A percentile compares a stretch with the other conserved stretches of the same genome.
phyloP scores from a whole-genome alignment of 1,140 invertebrate species.

The Cydia amplana region DNA sequence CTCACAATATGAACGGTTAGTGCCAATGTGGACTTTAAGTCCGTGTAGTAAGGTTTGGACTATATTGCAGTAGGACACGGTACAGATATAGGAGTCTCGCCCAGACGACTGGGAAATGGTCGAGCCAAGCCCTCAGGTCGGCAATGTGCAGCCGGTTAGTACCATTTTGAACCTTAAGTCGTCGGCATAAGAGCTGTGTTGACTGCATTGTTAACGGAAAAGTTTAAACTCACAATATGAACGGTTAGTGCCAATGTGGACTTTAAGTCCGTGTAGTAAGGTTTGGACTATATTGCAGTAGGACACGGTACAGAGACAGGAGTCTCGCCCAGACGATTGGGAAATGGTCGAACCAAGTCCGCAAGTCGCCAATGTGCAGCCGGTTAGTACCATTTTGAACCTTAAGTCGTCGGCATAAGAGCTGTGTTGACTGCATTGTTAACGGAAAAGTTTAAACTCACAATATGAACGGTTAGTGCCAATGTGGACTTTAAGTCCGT shows the following conservation, averaged over 20 bases:
- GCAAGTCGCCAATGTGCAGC: conserved; percentile 57
- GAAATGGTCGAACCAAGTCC: conserved; percentile 84
- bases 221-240: too few species aligned
- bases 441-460: too few species aligned
- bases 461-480: too few species aligned
- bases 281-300: neutral
- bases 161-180: too few species aligned
- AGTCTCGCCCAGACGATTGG: conserved; percentile 80
- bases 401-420: too few species aligned
- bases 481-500: conserved; percentile 80
- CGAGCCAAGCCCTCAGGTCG: conserved; percentile 74
- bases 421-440: too few species aligned
- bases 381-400: conserved; percentile 48
- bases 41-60: conserved; percentile 82
- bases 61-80: neutral
- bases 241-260: too few species aligned
- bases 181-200: too few species aligned
- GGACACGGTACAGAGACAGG: neutral
- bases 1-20: too few species aligned
- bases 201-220: too few species aligned
- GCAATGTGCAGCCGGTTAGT: conserved; percentile 63
- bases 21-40: conserved; percentile 72
- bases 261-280: conserved; percentile 86
- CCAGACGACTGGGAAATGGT: conserved; percentile 87
- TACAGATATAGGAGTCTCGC: neutral